Evolutionary conservation across 2,888 invertebrate genomes (phyloP).

Genomic region (Harpagoxenus sublaevis): DNA sequence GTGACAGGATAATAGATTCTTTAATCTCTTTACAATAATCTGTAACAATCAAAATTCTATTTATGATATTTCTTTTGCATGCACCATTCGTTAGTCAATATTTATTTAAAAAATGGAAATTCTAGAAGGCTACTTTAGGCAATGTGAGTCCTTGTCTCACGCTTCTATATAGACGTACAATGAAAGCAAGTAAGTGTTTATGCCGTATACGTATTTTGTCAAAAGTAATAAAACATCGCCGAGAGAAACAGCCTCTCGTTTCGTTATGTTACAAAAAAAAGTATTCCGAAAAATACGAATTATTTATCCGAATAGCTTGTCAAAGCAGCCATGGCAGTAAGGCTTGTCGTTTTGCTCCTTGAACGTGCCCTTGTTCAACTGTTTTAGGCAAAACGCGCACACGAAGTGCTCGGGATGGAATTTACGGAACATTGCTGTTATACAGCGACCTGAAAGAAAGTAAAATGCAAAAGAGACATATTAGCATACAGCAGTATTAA

Average conservation of each 20-base stretch:
- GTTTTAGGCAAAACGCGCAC: conserved; percentile 99
- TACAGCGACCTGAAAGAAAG: conserved; percentile 92
- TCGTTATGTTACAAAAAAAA: conserved; percentile 58
- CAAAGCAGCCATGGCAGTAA: conserved; percentile 99
- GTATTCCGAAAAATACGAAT: conserved; percentile 48
- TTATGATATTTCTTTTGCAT: conserved; percentile 8
- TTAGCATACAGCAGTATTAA: not conserved
- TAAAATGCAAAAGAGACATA: conserved; percentile 35
- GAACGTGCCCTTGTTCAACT: conserved; percentile 99
- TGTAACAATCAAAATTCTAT: conserved; percentile 7
- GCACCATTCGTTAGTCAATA: conserved; percentile 53
- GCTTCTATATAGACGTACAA: conserved; percentile 45
- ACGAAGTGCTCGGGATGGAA: conserved; percentile 99
- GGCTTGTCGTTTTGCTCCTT: conserved; percentile 99
- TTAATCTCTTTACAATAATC: not conserved
- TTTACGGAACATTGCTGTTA: conserved; percentile 99
- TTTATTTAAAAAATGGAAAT: conserved; percentile 51
- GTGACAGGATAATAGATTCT: not conserved
- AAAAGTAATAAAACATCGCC: conserved; percentile 60
- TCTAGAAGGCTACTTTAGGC: conserved; percentile 58
- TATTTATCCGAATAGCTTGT: conserved; percentile 96
- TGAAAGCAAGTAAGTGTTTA: conserved; percentile 60
- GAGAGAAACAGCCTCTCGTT: conserved; percentile 54
- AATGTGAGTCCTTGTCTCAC: conserved; percentile 29
- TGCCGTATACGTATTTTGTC: conserved; percentile 46